Base-by-base conservation (phyloP, 1,140 invertebrate species). In the Drosophila mojavensis region DNA sequence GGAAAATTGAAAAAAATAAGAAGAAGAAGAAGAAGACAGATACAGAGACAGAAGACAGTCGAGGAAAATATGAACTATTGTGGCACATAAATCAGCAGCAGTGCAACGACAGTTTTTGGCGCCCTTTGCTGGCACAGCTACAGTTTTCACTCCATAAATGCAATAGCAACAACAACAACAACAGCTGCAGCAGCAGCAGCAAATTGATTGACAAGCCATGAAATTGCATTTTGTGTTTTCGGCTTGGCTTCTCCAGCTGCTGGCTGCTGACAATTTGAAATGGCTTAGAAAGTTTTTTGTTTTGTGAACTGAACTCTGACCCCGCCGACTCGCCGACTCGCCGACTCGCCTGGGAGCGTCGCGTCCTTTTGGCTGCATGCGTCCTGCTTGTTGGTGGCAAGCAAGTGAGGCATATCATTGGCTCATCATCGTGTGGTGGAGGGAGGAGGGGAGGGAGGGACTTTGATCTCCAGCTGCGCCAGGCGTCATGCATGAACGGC, bases 191-290 rank as follows among this genome's bases (percentile, higher is more conserved):
- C 1, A 51, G n/a, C 24, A 45, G 53, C 53, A 13, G 5, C 10
- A 47, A 67, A 78, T 36, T 84, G 82, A 85, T 78, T 78, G 81
- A 85, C 81, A 81, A 65, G 66, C 75, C 82, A 86, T 85, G 82
- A 85, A 85, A 86, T 85, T 78, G 74, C 54, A 75, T 78, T 85
- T 75, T 72, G 36, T 47, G 39, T 71, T 39, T 39, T 20, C 53
- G 33, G 33, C 33, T 36, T 36, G 50, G 48, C 63, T 50, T 33
- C 54, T 50, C 41, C 54, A 47, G 66, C 41, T 75, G 28, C 54
- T 72, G 65, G 65, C 51, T 24, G 50, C 75, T 75, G 45, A 69
- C 69, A 63, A 54, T 80, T 81, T 66, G 51, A 59, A 68, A 73
- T 64, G 60, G 50, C 63, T 53, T 75, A 45, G 67, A 75, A 70